Percentiles rank a stretch among this genome's conserved stretches.
phyloP scores from a whole-genome alignment of 2,113 vertebrate species.

The Aspidoscelis tigris region DNA sequence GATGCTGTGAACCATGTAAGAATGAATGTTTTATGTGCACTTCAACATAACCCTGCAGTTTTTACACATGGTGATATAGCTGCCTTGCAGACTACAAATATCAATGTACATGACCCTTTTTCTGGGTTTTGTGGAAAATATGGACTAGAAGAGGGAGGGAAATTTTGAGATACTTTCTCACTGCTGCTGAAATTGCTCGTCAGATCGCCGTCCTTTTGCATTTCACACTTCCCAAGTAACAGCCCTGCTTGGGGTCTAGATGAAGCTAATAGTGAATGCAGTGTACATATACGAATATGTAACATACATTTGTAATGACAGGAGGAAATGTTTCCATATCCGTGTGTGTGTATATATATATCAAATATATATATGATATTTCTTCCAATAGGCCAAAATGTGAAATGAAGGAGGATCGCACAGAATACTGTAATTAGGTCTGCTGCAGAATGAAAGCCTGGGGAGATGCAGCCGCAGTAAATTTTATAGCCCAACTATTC shows the following conservation, averaged over 20 bases:
- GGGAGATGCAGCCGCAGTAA: constrained; percentile 51
- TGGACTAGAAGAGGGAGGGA: background rate
- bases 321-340: constrained; percentile 23
- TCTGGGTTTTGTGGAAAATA: constrained; percentile 26
- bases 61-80: constrained; percentile 5
- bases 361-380: constrained; percentile 44
- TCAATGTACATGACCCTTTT: constrained; percentile 27
- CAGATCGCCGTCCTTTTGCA: constrained; percentile 29
- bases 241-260: constrained; percentile 9
- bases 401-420: constrained; percentile 50
- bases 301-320: constrained; percentile 19
- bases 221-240: constrained; percentile 38
- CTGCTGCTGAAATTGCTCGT: constrained; percentile 13
- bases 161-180: constrained; percentile 38
- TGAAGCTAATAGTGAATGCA: constrained; percentile 35
- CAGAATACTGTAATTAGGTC: constrained; percentile 61
- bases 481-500: constrained; percentile 31
- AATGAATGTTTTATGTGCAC: constrained; percentile 4
- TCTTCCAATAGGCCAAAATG: constrained; percentile 50
- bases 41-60: constrained; percentile 45
- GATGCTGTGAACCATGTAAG: constrained; percentile 26
- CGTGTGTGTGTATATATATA: constrained; percentile 33
- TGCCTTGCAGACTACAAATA: constrained; percentile 39
- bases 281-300: background rate
- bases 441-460: constrained; percentile 62